Conservation (phyloP, 2,113 vertebrate species). For the Varanus komodoensis region DNA sequence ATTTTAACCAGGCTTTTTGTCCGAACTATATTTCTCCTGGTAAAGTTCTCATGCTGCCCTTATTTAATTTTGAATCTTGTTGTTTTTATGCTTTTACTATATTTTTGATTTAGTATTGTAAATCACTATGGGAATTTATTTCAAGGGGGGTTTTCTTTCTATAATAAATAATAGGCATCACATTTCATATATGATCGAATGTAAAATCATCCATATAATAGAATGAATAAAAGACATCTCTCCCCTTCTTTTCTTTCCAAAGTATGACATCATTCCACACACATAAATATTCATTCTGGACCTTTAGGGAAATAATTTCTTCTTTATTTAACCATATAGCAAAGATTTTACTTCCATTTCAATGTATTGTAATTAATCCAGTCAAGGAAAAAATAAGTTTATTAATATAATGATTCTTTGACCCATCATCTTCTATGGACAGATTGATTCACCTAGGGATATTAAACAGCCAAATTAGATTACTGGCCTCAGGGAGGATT, state of each 20-base stretch:
- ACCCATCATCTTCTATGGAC: conserved; percentile 15
- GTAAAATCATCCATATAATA: not conserved
- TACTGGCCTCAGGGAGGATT: not conserved
- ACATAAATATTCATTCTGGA: not conserved
- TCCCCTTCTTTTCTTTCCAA: not conserved
- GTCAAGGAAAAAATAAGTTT: conserved; percentile 15
- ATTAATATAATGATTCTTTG: conserved; percentile 21
- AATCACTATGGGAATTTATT: not conserved
- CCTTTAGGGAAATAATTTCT: conserved; percentile 17
- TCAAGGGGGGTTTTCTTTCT: not conserved
- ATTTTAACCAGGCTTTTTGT: not conserved
- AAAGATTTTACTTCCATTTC: not conserved
- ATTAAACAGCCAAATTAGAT: conserved; percentile 9
- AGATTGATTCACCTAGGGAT: not conserved
- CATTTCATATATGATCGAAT: not conserved
- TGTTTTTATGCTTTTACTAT: not conserved
- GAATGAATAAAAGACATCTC: not conserved
- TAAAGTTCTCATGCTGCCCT: not conserved
- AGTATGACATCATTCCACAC: not conserved
- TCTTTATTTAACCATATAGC: conserved; percentile 20
- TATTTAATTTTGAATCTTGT: not conserved
- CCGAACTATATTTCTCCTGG: not conserved
- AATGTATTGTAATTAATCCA: conserved; percentile 13
- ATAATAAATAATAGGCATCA: not conserved
- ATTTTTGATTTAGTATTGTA: not conserved